Conservation (phyloP, 2,888 invertebrate species). For the Ctena decussata region DNA sequence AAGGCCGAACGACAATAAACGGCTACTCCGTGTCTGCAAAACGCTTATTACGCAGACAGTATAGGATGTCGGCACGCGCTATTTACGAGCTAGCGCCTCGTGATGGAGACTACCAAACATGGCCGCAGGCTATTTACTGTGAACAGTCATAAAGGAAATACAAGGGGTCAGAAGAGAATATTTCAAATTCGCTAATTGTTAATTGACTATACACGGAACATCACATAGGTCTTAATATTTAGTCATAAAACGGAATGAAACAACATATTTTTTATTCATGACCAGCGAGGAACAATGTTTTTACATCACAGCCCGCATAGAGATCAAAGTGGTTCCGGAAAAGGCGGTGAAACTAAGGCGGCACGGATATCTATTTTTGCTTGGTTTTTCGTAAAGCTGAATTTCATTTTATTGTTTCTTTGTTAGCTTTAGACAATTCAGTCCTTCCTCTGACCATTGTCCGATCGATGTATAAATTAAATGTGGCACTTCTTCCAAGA, state of each 20-base stretch:
- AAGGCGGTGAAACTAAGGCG: not conserved
- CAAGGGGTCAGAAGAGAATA: conserved; percentile 38
- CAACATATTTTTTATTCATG: conserved; percentile 19
- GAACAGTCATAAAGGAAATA: conserved; percentile 31
- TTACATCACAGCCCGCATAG: not conserved
- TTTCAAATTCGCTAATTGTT: conserved; percentile 47
- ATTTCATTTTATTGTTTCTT: too few relatives aligned
- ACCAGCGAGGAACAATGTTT: not conserved
- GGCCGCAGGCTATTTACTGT: conserved; percentile 47
- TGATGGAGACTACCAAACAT: conserved; percentile 50
- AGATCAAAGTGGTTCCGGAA: conserved; percentile 18
- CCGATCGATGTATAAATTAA: too few relatives aligned
- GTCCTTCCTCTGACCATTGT: too few relatives aligned
- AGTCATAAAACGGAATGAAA: conserved; percentile 31
- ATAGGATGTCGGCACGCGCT: conserved; percentile 44
- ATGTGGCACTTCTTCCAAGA: too few relatives aligned
- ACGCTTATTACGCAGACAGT: conserved; percentile 54
- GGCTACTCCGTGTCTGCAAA: conserved; percentile 59
- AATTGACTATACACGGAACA: conserved; percentile 31
- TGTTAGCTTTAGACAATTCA: too few relatives aligned
- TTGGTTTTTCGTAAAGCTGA: too few relatives aligned
- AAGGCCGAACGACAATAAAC: conserved; percentile 46
- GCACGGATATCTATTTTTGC: too few relatives aligned
- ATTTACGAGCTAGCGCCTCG: conserved; percentile 55
- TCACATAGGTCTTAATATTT: conserved; percentile 41